Evolutionary conservation across 2,888 invertebrate genomes (phyloP).

Genomic region (Yponomeuta sedellus): DNA sequence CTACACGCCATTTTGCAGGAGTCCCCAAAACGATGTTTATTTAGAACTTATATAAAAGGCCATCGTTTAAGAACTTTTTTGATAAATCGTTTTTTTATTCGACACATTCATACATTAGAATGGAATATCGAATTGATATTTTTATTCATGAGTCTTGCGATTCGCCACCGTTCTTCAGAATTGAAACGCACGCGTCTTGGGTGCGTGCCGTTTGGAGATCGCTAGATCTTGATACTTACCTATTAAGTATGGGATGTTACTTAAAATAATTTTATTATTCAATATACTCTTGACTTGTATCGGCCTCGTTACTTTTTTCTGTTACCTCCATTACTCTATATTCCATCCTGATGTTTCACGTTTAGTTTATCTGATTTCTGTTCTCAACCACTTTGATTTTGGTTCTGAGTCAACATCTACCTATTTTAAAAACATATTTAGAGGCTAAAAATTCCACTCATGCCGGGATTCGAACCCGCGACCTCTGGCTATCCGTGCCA

Average conservation of each 20-base stretch:
- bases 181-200: slow-evolving; percentile 44
- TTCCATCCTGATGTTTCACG: too few species aligned
- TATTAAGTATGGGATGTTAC: not conserved
- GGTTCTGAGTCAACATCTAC: too few species aligned
- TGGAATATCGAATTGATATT: slow-evolving; percentile 69
- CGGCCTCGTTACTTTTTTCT: too few species aligned
- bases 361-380: too few species aligned
- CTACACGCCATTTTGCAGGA: slow-evolving; percentile 60
- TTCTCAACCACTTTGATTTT: too few species aligned
- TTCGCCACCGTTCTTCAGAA: slow-evolving; percentile 70
- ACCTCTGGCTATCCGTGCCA: too few species aligned
- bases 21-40: slow-evolving; percentile 66
- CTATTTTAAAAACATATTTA: too few species aligned
- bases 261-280: too few species aligned
- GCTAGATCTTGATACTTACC: slow-evolving; percentile 29
- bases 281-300: too few species aligned
- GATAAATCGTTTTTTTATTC: slow-evolving; percentile 73
- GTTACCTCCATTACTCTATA: too few species aligned
- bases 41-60: slow-evolving; percentile 70
- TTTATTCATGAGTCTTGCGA: slow-evolving; percentile 67
- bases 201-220: slow-evolving; percentile 26
- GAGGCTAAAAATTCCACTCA: too few species aligned
- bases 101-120: slow-evolving; percentile 55
- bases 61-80: slow-evolving; percentile 53
- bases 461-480: too few species aligned